These are phyloP conservation scores for Kradibia gibbosae DNA, from an alignment of 1,140 invertebrate genomes.

Conservation along the genomic window DNA sequence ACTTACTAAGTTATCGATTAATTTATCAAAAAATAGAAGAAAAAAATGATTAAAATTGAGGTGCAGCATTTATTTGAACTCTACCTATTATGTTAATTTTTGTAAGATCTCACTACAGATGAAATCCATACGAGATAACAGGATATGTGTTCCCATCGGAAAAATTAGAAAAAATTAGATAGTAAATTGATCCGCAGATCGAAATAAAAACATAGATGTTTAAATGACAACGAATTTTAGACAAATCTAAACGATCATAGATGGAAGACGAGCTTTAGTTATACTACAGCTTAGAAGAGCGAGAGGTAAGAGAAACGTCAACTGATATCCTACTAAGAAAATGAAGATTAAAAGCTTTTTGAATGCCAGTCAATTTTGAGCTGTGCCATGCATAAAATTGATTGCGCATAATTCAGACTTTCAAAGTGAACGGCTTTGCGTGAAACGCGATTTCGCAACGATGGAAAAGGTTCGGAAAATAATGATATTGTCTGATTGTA, in stretches of 20 bases:
- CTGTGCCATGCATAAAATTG: slow-evolving; percentile 29
- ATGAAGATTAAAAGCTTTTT: slow-evolving; percentile 45
- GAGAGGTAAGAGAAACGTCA: background rate
- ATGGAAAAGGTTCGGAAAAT: slow-evolving; percentile 9
- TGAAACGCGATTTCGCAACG: slow-evolving; percentile 31
- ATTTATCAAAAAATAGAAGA: no score
- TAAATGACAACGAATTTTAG: background rate
- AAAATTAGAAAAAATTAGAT: background rate
- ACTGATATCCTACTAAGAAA: slow-evolving; percentile 6
- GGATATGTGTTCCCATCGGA: no score
- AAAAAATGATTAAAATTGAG: no score
- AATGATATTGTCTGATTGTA: slow-evolving; percentile 12
- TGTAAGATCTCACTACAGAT: background rate
- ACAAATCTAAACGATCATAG: background rate
- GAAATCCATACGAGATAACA: background rate
- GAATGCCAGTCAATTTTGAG: slow-evolving; percentile 43
- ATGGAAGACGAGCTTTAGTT: background rate
- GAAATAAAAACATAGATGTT: background rate
- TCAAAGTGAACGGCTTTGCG: background rate
- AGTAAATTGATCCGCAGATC: background rate
- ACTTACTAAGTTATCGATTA: no score
- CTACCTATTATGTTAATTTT: no score
- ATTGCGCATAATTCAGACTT: slow-evolving; percentile 38
- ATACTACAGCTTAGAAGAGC: background rate
- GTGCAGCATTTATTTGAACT: no score